Evolutionary conservation across 2,888 invertebrate genomes (phyloP), one percentile per base, ranked within the genome.

Genomic region (Sinohyriopsis cumingii): DNA sequence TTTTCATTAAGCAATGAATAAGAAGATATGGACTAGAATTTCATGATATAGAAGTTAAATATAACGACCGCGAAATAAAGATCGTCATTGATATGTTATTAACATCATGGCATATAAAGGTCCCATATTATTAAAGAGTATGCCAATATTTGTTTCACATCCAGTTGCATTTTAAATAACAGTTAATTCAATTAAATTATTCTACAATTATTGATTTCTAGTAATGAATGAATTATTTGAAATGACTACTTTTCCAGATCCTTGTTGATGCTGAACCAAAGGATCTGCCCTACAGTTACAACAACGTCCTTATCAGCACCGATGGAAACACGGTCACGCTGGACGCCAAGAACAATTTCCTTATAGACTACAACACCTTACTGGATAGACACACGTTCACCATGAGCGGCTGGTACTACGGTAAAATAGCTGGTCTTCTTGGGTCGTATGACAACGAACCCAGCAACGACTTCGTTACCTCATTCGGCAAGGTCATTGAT

Each of bases 381-480:
- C 84, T 87, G 60, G 92, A 93, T 75, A 92, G 93, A 45, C 71
- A 73, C 59, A 71, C 73, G 33, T 66, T 80, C 59, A 92, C 92
- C 78, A 91, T 96, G 0, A 94, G 94, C 80, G 95, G 97, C 5
- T 96, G 96, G 95, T 96, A 95, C 90, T 96, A 94, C 89, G 95
- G 95, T 0, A 94, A 94, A 85, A 94, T 95, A 0, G 95, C 95
- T 2, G 97, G 97, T 0, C 91, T 98, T 0, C 92, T 96, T 69
- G 97, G 97, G 24, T 96, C 96, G 0, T 94, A 95, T 92, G 95
- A 96, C 91, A 95, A 96, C 89, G 97, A 98, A 86, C 94, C 93
- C 5, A 93, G 92, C 83, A 95, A 96, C 88, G 97, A 97, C 87
- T 92, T 93, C 63, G 92, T 93, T 55, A 92, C 93, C 5, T 93